Evolutionary conservation across 2,797 vertebrate species (phyloP).

Genomic region (Geotrypetes seraphini): DNA sequence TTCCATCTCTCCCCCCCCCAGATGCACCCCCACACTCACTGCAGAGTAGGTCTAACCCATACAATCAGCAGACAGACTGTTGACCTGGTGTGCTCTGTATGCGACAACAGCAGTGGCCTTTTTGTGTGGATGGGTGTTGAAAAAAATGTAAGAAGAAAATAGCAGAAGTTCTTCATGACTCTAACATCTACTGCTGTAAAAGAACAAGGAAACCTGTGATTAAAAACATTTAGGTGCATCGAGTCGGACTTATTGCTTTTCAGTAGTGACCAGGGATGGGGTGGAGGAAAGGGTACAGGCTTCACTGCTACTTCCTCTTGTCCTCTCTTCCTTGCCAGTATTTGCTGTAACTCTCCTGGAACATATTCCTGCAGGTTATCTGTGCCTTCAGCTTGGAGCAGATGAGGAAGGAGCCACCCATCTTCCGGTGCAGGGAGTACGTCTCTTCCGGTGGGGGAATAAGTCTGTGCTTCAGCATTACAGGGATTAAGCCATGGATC

Average conservation of each 20-base stretch:
- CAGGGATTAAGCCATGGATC: conserved; percentile 87
- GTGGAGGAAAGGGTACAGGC: not conserved
- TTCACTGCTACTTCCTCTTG: conserved; percentile 22
- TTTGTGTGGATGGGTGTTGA: no score
- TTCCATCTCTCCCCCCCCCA: no score
- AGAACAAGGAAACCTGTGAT: no score
- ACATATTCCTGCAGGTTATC: conserved; percentile 82
- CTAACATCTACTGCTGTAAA: no score
- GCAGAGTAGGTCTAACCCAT: no score
- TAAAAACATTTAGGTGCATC: conserved; percentile 8
- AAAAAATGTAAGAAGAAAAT: no score
- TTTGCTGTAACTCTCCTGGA: conserved; percentile 64
- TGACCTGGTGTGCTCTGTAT: no score
- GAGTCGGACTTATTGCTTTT: conserved; percentile 12
- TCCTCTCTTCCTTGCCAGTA: conserved; percentile 68
- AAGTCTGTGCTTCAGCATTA: conserved; percentile 91
- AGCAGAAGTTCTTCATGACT: no score
- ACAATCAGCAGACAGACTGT: no score
- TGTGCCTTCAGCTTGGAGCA: conserved; percentile 83
- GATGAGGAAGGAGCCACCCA: conserved; percentile 97
- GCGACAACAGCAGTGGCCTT: no score
- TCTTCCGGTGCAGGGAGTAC: conserved; percentile 94
- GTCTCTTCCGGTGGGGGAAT: conserved; percentile 90
- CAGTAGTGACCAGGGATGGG: not conserved
- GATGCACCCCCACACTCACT: no score